These are phyloP conservation scores for Syngnathus floridae DNA, from an alignment of 2,113 vertebrate genomes.

Conservation along the genomic window DNA sequence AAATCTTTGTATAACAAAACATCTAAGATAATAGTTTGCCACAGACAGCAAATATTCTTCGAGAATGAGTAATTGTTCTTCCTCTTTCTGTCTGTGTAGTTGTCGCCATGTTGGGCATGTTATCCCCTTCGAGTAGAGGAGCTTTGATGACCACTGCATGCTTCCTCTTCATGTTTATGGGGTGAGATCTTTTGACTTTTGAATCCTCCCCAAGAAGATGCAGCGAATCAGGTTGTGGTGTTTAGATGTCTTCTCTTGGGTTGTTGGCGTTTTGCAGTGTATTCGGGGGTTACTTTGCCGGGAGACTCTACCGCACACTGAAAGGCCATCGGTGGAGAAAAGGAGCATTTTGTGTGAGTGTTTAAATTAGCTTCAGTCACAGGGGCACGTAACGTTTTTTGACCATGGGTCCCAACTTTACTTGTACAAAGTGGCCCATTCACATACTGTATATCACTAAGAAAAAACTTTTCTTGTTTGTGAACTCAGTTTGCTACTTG, in stretches of 20 bases:
- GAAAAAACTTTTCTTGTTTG: background rate
- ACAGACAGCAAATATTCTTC: background rate
- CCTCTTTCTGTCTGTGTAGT: constrained; percentile 60
- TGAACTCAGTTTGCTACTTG: background rate
- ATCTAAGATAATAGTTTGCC: background rate
- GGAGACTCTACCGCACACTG: constrained; percentile 90
- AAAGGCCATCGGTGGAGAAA: constrained; percentile 98
- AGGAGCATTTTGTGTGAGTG: constrained; percentile 94
- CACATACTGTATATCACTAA: too few species aligned
- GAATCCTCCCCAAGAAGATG: background rate
- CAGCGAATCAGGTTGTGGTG: background rate
- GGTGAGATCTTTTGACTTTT: constrained; percentile 67
- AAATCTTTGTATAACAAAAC: background rate
- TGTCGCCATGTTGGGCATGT: constrained; percentile 97
- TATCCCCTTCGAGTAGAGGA: constrained; percentile 94
- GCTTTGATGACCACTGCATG: constrained; percentile 96
- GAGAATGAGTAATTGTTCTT: background rate
- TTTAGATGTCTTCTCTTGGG: background rate
- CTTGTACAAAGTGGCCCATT: background rate
- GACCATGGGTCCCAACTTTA: background rate
- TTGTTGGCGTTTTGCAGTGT: constrained; percentile 67
- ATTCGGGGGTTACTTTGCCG: constrained; percentile 95
- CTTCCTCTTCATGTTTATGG: constrained; percentile 99
- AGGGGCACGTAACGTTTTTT: background rate
- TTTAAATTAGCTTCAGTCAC: background rate